These are phyloP conservation scores for Hypolimnas misippus DNA, from an alignment of 2,888 invertebrate species.

Conservation along the genomic window DNA sequence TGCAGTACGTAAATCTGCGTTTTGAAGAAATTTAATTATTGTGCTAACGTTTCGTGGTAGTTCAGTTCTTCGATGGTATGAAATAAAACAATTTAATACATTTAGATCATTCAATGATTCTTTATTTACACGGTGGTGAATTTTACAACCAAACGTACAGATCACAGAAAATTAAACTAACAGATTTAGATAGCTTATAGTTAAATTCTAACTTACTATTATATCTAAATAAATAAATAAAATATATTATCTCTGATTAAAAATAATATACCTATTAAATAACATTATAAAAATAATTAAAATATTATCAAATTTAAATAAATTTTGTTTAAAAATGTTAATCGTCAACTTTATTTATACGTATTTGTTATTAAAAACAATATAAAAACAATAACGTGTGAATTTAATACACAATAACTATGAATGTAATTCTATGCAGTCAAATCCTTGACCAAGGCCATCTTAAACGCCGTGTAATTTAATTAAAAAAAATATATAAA, in stretches of 20 bases:
- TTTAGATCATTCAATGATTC: constrained; percentile 81
- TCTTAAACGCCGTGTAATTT: constrained; percentile 8
- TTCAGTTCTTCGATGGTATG: too few species aligned
- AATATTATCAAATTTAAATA: constrained; percentile 8
- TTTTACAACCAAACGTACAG: constrained; percentile 70
- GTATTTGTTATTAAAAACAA: constrained; percentile 3
- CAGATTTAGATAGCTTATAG: constrained; percentile 31
- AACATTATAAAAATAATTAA: not conserved
- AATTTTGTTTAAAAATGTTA: not conserved
- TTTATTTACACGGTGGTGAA: constrained; percentile 81
- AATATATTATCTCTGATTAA: constrained; percentile 7
- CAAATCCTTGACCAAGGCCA: constrained; percentile 68
- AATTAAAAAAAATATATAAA: too few species aligned
- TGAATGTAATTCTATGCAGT: constrained; percentile 75
- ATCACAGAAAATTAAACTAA: constrained; percentile 72
- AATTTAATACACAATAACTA: constrained; percentile 14
- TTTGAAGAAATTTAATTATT: too few species aligned
- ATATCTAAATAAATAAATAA: constrained; percentile 20
- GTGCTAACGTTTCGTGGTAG: too few species aligned
- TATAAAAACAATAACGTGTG: constrained; percentile 10
- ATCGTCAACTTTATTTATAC: not conserved
- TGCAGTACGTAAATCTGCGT: too few species aligned
- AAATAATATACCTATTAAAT: not conserved
- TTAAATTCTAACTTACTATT: constrained; percentile 20
- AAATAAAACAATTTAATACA: constrained; percentile 72